phyloP scores from a whole-genome alignment of 2,797 vertebrate species.

The Argentina silus region DNA sequence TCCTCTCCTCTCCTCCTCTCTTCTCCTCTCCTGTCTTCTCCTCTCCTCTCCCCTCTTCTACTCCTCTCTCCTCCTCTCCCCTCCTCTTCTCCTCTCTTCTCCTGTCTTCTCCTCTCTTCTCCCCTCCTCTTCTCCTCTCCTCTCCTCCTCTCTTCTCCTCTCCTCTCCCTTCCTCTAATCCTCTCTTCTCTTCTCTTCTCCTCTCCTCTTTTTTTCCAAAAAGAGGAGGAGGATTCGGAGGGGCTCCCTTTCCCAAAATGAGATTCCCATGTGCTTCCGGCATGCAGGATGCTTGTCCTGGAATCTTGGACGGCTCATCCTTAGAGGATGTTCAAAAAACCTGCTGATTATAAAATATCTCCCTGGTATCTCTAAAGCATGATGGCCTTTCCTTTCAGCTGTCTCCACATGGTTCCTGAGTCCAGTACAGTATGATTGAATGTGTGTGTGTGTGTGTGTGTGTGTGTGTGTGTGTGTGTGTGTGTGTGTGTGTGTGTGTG shows the following conservation, averaged over 20 bases:
- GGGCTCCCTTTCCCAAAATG: slow-evolving; percentile 53
- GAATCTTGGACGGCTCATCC: slow-evolving; percentile 27
- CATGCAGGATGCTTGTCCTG: slow-evolving; percentile 20
- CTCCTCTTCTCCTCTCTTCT: background rate
- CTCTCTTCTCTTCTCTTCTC: background rate
- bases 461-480: too few relatives aligned
- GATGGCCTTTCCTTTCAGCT: slow-evolving; percentile 3
- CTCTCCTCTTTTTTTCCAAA: slow-evolving; percentile 6
- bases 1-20: background rate
- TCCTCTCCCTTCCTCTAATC: background rate
- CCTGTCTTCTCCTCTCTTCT: background rate
- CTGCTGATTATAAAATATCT: slow-evolving; percentile 14
- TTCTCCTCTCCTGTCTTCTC: background rate
- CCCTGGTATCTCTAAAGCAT: slow-evolving; percentile 10
- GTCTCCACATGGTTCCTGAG: background rate
- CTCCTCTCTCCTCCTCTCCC: slow-evolving; percentile 4
- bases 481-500: too few relatives aligned
- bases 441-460: too few relatives aligned
- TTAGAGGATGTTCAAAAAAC: slow-evolving; percentile 21
- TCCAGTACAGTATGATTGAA: too few relatives aligned
- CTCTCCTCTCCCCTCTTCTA: background rate
- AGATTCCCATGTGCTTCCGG: slow-evolving; percentile 65
- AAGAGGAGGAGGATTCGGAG: slow-evolving; percentile 20
- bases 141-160: slow-evolving; percentile 2
- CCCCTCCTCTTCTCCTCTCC: background rate